Evolutionary conservation across 2,113 vertebrate genomes (phyloP).

Genomic region (Onychostruthus taczanowskii): DNA sequence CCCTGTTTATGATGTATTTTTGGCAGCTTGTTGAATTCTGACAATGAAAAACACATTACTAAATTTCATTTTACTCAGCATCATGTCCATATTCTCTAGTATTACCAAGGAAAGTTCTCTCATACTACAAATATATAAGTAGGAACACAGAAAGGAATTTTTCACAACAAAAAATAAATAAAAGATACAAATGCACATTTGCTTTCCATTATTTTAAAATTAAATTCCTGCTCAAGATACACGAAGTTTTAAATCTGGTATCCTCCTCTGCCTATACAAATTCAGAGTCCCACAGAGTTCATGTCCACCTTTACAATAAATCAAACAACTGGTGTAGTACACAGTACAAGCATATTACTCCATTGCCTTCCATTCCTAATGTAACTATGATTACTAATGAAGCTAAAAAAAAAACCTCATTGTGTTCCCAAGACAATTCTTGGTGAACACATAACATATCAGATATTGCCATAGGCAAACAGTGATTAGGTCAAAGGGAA

Average conservation of each 20-base stretch:
- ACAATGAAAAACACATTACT: neutral
- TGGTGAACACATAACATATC: constrained; percentile 43
- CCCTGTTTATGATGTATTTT: neutral
- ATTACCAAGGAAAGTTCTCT: neutral
- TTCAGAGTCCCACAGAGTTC: neutral
- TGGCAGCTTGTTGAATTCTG: neutral
- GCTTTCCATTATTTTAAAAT: neutral
- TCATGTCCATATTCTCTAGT: neutral
- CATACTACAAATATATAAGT: neutral
- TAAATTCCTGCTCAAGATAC: neutral
- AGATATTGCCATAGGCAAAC: constrained; percentile 64
- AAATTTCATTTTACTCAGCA: neutral
- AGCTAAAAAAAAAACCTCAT: neutral
- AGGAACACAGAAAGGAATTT: neutral
- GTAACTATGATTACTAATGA: constrained; percentile 61
- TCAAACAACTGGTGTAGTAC: neutral
- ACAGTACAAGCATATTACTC: neutral
- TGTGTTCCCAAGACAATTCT: constrained; percentile 46
- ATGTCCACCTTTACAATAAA: neutral
- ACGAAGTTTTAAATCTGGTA: neutral
- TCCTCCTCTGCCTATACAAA: neutral
- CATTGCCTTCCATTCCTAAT: constrained; percentile 12
- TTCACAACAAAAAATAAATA: neutral
- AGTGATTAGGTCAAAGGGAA: constrained; percentile 65
- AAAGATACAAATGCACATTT: neutral